Evolutionary conservation across 2,888 invertebrate species (phyloP).

Genomic region (Pterostichus madidus): DNA sequence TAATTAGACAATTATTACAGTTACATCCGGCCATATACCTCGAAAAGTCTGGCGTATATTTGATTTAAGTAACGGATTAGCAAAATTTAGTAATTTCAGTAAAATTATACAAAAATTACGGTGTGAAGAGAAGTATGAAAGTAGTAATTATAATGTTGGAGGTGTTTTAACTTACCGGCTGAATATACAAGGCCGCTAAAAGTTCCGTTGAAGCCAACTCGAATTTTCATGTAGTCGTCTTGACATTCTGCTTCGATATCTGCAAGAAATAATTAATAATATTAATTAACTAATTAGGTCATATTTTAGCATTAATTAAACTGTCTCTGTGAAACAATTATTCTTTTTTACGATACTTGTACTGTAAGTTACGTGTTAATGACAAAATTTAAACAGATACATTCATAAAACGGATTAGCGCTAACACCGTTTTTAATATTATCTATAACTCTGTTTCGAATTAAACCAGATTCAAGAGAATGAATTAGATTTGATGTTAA

Average conservation of each 20-base stretch:
- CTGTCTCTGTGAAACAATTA: too few species aligned
- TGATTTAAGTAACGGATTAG: neutral
- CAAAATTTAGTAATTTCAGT: neutral
- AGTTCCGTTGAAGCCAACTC: conserved; percentile 94
- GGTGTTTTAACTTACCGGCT: conserved; percentile 80
- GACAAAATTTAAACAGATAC: too few species aligned
- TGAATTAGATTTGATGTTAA: too few species aligned
- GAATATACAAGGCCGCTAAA: conserved; percentile 94
- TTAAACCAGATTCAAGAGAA: too few species aligned
- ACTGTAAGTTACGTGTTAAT: too few species aligned
- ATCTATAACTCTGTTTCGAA: too few species aligned
- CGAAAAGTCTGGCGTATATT: conserved; percentile 17
- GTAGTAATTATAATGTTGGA: neutral
- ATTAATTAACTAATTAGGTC: neutral
- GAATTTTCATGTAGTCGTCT: conserved; percentile 97
- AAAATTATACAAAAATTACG: neutral
- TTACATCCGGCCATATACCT: conserved; percentile 28
- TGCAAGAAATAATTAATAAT: conserved; percentile 76
- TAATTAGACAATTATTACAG: conserved; percentile 45
- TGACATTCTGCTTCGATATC: conserved; percentile 97
- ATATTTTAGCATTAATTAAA: too few species aligned
- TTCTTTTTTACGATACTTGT: too few species aligned
- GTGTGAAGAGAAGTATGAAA: too few species aligned
- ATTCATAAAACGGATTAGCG: too few species aligned
- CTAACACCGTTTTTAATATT: too few species aligned